Evolutionary conservation across 2,888 invertebrate genomes (phyloP), one percentile per base, ranked within the genome.

Genomic region (Leucania comma): DNA sequence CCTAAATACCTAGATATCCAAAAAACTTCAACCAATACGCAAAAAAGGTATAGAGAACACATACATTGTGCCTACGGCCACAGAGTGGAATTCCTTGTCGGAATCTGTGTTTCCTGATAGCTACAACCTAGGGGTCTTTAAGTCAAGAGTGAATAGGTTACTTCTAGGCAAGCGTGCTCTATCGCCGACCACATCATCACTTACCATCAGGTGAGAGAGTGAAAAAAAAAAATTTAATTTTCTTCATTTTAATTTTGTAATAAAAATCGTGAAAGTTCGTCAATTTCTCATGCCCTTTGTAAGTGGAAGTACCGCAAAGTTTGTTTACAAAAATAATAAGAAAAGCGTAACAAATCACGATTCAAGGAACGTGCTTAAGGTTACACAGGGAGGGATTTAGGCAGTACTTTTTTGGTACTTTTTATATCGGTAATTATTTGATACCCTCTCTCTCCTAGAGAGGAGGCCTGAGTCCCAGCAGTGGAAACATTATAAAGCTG

Each of bases 261-360:
- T 10, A 26, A 67, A 46, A 42, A 50, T 57, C 50, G 65, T 62
- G 82, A 66, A 62, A 58, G 48, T 71, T 20, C 9, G 4, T 53
- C 50, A 59, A 69, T 74, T 65, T 83, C 70, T 71, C 69, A 81
- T 22, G 74, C 78, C 74, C 82, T 74, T 70, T 57, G 10, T 26
- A 67, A 71, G 35, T 61, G 9, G 35, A 22, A 9, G 51, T 42
- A 68, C 64, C 50, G 67, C 48, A 59, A 74, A 51, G 56, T 73
- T 63, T 73, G 65, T 65, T 78, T 69, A 63, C 38, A 67, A 83
- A 83, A 76, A 73, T 58, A 72, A 68, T 68, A 75, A 60, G 57
- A 78, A 84, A 81, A 75, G 42, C 68, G 64, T 53, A 29, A 63
- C 71, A 73, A 84, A 81, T 81, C 86, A 78, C 74, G 80, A 84